A percentile compares a stretch with the other conserved stretches of the same genome.
These are phyloP conservation scores for Coreoperca whiteheadi DNA, from an alignment of 2,113 vertebrate genomes.

Conservation along the genomic window DNA sequence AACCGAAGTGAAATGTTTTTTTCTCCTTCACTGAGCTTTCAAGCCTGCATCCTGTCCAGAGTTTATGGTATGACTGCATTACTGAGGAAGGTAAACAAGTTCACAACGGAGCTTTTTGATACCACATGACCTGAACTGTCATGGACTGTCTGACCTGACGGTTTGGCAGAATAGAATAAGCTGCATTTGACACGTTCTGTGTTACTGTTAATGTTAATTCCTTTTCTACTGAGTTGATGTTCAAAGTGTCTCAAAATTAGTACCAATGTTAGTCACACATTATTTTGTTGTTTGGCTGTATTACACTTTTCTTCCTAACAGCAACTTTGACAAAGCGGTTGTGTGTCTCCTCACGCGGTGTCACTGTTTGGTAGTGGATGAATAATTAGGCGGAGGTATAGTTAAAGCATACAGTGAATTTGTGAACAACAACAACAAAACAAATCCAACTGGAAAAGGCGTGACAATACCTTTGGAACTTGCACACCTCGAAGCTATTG, in stretches of 20 bases:
- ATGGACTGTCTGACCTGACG: fast-evolving
- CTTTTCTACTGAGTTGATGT: neutral
- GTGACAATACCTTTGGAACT: neutral
- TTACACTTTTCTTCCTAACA: slow-evolving; percentile 12
- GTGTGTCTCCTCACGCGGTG: too few species aligned
- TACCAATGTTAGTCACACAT: neutral
- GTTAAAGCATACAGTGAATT: neutral
- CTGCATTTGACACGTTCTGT: neutral
- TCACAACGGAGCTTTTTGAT: neutral
- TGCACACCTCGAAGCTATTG: neutral
- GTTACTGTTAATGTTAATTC: neutral
- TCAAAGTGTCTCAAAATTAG: neutral
- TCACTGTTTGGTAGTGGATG: neutral
- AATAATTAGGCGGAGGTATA: neutral
- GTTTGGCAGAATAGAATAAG: neutral
- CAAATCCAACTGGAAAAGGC: neutral
- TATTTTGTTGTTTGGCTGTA: neutral
- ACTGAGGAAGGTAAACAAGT: too few species aligned
- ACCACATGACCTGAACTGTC: too few species aligned
- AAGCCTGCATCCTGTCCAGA: fast-evolving
- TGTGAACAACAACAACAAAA: neutral
- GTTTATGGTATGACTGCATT: neutral
- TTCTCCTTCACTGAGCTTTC: neutral
- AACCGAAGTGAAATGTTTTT: too few species aligned
- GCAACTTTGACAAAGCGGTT: neutral